phyloP scores from a whole-genome alignment of 2,113 vertebrate genomes.

The Alethe castanea region DNA sequence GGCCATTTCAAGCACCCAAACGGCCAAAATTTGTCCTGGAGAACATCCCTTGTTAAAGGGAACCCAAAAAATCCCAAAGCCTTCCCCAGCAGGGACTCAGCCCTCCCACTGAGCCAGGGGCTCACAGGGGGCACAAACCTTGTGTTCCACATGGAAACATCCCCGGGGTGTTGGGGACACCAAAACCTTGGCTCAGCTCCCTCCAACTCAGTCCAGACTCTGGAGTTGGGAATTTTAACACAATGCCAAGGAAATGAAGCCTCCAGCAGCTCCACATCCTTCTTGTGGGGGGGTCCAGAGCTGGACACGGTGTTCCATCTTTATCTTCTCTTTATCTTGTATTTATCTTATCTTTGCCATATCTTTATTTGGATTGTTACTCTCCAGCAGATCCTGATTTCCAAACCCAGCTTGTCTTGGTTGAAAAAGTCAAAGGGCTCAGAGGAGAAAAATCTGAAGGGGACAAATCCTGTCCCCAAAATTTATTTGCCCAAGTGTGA shows the following conservation, averaged over 20 bases:
- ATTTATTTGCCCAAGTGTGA: background rate
- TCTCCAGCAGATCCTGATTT: background rate
- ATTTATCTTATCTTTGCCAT: background rate
- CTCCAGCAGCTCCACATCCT: background rate
- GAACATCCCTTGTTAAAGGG: background rate
- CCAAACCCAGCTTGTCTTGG: background rate
- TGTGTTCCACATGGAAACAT: background rate
- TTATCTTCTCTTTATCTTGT: background rate
- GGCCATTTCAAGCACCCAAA: background rate
- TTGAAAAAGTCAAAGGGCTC: background rate
- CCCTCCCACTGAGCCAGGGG: background rate
- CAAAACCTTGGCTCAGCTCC: background rate
- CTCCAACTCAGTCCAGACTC: background rate
- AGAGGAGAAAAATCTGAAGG: background rate
- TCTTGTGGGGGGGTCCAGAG: fast-evolving
- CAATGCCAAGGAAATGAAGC: background rate
- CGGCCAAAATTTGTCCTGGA: background rate
- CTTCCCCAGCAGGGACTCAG: background rate
- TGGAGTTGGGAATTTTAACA: background rate
- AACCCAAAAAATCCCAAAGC: background rate
- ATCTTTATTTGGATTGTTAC: background rate
- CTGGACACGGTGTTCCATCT: background rate
- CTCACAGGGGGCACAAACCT: background rate
- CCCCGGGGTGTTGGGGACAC: background rate
- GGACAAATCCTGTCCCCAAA: background rate